Evolutionary conservation across 2,888 invertebrate species (phyloP), one percentile per base, ranked within the genome.

Genomic region (Scrobipalpa atriplicella): DNA sequence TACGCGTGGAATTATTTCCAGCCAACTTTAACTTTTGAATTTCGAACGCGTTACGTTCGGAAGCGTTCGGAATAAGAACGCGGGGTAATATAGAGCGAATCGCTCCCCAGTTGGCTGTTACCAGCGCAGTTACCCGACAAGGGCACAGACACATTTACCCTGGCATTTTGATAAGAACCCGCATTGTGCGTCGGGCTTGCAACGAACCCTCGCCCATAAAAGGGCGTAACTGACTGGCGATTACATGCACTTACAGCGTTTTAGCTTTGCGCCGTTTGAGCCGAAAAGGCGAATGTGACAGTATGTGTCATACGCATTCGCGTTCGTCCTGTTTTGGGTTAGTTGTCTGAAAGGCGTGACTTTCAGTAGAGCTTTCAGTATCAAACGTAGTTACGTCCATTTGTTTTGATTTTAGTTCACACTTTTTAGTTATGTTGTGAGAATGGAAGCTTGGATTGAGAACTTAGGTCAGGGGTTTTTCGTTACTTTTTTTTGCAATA

Each of bases 81-180:
- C 70, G 52, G 72, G 82, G 85, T 82, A 83, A 84, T 81, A 82
- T 77, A 77, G 73, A 75, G 78, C 65, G 62, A 81, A 88, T 81
- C 71, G 85, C 80, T 87, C 90, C 90, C 89, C 69, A 73, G 89
- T 69, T 81, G 85, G 74, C 81, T 75, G 82, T 90, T 83, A 81
- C 78, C 70, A 71, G 69, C 74, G 75, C 81, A 75, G 82, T 90
- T 83, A 81, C 78, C 71, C 71, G 69, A 74, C 74, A 70, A 69
- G 74, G 77, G 78, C 77, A 72, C 74, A 71, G 74, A 69, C 77
- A 72, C 74, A 71, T 74, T 69, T 78, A 72, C 81, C 77, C 75
- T 78, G 81, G 80, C 83, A 81, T 83, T 81, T 78, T 84, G 84
- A 84, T 84, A 84, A 83, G 82, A 72, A 76, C 75, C 71, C 73